Percentiles rank a stretch among this genome's conserved stretches.
Evolutionary conservation across 2,113 vertebrate species (phyloP).

Genomic region (Ptyas mucosa): DNA sequence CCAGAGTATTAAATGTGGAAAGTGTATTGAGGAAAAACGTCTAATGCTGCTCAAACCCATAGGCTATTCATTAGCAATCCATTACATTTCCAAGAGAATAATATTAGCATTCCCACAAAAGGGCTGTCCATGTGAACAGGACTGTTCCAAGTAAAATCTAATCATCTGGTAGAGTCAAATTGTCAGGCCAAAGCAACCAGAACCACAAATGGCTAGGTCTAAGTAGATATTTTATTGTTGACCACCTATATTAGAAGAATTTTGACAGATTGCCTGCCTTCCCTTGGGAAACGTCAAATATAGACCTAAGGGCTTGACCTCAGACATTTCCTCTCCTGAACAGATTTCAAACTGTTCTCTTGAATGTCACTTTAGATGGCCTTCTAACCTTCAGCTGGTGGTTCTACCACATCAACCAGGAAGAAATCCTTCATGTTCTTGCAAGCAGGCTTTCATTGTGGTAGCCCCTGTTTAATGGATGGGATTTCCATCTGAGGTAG

Average conservation of each 20-base stretch:
- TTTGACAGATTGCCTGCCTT: background rate
- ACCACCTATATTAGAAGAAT: background rate
- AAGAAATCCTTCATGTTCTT: background rate
- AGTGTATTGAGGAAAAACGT: conserved; percentile 70
- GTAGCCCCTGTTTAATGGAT: background rate
- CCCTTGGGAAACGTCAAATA: background rate
- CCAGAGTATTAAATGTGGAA: conserved; percentile 79
- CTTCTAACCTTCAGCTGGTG: background rate
- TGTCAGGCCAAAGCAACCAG: background rate
- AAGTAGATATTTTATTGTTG: background rate
- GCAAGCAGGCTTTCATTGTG: background rate
- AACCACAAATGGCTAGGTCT: background rate
- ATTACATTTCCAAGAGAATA: background rate
- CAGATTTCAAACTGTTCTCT: background rate
- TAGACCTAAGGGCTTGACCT: background rate
- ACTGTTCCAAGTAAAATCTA: background rate
- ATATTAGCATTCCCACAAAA: background rate
- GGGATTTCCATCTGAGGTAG: background rate
- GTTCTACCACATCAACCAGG: background rate
- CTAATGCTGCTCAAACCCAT: background rate
- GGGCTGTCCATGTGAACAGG: background rate
- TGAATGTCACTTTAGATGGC: background rate
- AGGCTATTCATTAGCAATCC: background rate
- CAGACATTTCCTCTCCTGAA: background rate
- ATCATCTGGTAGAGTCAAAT: background rate